Evolutionary conservation across 2,888 invertebrate species (phyloP).

Genomic region (Hypercompe scribonia): DNA sequence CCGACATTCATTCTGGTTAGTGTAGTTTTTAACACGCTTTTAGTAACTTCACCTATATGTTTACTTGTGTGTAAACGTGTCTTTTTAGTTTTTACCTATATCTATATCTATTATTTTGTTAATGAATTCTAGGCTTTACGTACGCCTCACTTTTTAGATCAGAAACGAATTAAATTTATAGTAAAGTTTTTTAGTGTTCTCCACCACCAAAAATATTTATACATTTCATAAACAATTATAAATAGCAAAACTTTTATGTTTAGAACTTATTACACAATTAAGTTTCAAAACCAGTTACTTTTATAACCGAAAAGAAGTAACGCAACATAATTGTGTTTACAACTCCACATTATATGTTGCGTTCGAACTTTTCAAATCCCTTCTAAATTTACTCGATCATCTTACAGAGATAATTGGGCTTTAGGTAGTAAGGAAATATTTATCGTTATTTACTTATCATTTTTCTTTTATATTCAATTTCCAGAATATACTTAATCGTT

Average conservation of each 20-base stretch:
- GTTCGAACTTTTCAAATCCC: slow-evolving; percentile 54
- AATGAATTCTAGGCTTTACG: neutral
- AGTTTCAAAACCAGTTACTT: neutral
- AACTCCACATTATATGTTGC: slow-evolving; percentile 42
- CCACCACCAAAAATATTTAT: neutral
- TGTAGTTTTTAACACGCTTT: too few relatives aligned
- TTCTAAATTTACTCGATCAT: slow-evolving; percentile 51
- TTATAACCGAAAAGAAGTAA: slow-evolving; percentile 4
- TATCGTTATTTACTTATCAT: neutral
- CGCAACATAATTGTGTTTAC: slow-evolving; percentile 11
- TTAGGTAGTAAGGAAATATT: slow-evolving; percentile 5
- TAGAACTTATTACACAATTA: neutral
- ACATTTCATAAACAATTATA: neutral
- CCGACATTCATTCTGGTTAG: neutral
- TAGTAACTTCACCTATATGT: too few relatives aligned
- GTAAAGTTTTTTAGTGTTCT: neutral
- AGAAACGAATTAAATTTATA: neutral
- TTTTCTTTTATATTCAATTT: neutral
- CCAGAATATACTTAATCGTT: neutral
- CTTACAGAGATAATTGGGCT: slow-evolving; percentile 47
- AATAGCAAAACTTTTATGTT: neutral
- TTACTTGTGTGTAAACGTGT: too few relatives aligned
- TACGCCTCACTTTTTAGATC: neutral
- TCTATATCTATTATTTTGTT: slow-evolving; percentile 1
- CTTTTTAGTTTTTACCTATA: too few relatives aligned